Base-by-base conservation (phyloP, 2,797 vertebrate genomes). In the Clarias fuscus region DNA sequence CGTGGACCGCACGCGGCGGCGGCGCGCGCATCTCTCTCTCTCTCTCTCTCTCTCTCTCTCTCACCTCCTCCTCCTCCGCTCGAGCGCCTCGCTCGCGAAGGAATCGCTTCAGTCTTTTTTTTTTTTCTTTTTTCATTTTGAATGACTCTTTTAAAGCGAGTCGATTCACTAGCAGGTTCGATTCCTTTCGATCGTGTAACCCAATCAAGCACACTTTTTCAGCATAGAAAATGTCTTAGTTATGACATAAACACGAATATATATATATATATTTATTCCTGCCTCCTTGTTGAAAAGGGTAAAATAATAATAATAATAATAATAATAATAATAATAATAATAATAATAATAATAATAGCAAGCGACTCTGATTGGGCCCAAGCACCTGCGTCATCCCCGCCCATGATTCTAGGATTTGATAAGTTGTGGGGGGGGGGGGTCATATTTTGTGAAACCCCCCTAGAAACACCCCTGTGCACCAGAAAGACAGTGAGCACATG, bases 101-200 rank as follows among this genome's bases (percentile, higher is more conserved):
- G 58, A 75, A 73, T 59, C 82, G 68, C 53, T 76, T 18, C 73
- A 8, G 48, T 13, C 17, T 5, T 24, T 30, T 20, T 58, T 56
- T 27, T 15, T 40, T 24, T 72, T 40, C 20, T 22, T 37, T 40
- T 20, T 71, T 48, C 15, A 11, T 30, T 56, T 17, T 0, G 27
- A 83, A 56, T 59, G 82, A 84, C 70, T 84, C 82, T 27, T 84
- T 61, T 20, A n/a, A 84, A 84, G 24, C 30, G 83, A 84, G 6
- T 33, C 83, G 83, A 75, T 30, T 84, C 70, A 33, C 24, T 7
- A 20, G 15, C 40, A 17, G n/a, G 37, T 30, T 20, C 2, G 2
- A 59, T 64, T 40, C 0, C 37, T 30, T 77, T n/a, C n/a, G 30
- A 8, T 1, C 0, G 48, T 7, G 20, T 4, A 2, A 17, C 14